Evolutionary conservation across 2,888 invertebrate species (phyloP).

Genomic region (Torymus aiolomorphi): DNA sequence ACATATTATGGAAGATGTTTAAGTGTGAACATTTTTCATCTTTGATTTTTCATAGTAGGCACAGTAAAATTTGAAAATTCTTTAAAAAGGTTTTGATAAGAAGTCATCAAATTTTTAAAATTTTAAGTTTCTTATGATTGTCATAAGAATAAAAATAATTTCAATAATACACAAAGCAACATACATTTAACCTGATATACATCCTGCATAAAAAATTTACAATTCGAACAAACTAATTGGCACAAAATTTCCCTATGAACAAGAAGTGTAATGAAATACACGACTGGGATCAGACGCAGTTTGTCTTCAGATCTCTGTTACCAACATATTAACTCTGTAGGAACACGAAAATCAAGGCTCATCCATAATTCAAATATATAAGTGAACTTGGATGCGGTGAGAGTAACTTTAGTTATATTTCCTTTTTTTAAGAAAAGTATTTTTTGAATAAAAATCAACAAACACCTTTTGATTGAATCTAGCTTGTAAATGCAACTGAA

Average conservation of each 20-base stretch:
- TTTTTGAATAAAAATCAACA: conserved; percentile 46
- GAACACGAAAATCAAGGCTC: conserved; percentile 62
- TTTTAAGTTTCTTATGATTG: conserved; percentile 27
- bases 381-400: conserved; percentile 53
- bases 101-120: conserved; percentile 44
- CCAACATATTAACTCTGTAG: conserved; percentile 58
- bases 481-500: conserved; percentile 40
- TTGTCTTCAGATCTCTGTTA: conserved; percentile 47
- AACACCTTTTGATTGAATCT: conserved; percentile 44
- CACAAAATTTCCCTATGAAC: conserved; percentile 53
- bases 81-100: conserved; percentile 31
- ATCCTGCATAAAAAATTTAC: conserved; percentile 43
- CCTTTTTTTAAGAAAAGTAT: conserved; percentile 30
- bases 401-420: conserved; percentile 57
- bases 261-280: conserved; percentile 44
- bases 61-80: conserved; percentile 32
- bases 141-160: conserved; percentile 27
- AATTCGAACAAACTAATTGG: conserved; percentile 56
- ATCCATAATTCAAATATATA: conserved; percentile 57
- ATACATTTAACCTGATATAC: conserved; percentile 47
- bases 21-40: conserved; percentile 23
- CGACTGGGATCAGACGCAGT: conserved; percentile 17
- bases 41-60: conserved; percentile 37
- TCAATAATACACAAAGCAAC: conserved; percentile 35
- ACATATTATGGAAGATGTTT: conserved; percentile 47